Conservation (phyloP, 2,797 vertebrate genomes). For the Eidolon dupreanum region DNA sequence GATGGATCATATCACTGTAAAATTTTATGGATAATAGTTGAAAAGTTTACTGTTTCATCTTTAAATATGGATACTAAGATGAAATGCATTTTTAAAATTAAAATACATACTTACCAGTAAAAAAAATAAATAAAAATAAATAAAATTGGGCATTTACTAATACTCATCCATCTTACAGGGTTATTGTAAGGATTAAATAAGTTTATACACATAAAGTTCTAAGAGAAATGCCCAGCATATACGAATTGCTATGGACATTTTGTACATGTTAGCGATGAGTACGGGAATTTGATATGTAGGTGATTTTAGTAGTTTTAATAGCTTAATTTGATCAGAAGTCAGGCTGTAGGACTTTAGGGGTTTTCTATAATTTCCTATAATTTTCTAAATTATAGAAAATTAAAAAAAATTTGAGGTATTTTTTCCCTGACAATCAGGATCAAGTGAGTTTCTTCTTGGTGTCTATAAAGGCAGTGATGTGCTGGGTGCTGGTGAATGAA, state of each 20-base stretch:
- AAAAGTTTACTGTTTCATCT: neutral
- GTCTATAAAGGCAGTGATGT: neutral
- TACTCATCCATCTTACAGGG: neutral
- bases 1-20: neutral
- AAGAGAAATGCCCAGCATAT: neutral
- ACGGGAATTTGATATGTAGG: neutral
- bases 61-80: neutral
- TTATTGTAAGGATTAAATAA: neutral
- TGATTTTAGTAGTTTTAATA: neutral
- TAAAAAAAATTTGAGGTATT: neutral
- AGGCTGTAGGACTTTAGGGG: neutral
- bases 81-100: neutral
- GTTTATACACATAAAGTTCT: neutral
- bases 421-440: neutral
- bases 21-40: too few relatives aligned
- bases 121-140: neutral
- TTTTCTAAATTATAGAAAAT: neutral
- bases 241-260: neutral
- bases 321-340: neutral
- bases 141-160: neutral
- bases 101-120: neutral
- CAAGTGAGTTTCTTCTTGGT: neutral
- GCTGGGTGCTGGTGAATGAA: neutral
- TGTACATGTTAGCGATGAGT: neutral
- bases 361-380: neutral